phyloP scores from a whole-genome alignment of 2,113 vertebrate genomes.

The Corythoichthys haematopterus region DNA sequence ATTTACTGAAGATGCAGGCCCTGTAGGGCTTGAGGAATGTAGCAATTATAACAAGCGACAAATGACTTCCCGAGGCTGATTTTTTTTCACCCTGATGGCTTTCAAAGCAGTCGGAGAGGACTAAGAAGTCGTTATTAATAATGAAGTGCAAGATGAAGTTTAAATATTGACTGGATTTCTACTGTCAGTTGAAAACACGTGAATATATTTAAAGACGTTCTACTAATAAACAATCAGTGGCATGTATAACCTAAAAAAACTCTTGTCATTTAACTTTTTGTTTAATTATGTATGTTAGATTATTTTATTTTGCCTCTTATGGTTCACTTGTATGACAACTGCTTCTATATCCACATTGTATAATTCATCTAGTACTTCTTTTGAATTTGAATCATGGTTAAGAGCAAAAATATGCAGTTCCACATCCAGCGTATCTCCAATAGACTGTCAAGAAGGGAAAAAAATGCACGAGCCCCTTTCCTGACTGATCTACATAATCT shows the following conservation, averaged over 20 bases:
- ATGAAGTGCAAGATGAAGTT: neutral
- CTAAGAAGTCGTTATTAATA: neutral
- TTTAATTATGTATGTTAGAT: neutral
- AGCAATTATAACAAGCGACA: constrained; percentile 7
- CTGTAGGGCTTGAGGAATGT: constrained; percentile 23
- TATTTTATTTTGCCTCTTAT: neutral
- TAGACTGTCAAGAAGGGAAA: too few relatives aligned
- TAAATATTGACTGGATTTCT: neutral
- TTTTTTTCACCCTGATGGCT: neutral
- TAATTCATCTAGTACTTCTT: neutral
- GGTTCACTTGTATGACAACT: neutral
- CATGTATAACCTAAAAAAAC: neutral
- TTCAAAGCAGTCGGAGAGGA: neutral
- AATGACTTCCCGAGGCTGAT: constrained; percentile 6
- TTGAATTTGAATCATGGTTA: neutral
- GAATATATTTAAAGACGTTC: neutral
- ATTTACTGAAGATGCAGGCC: constrained; percentile 17
- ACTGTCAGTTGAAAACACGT: neutral
- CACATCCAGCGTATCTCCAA: neutral
- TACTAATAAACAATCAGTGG: neutral
- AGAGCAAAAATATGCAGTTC: neutral
- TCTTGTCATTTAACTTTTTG: neutral
- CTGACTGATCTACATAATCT: constrained; percentile 6
- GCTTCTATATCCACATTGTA: neutral
- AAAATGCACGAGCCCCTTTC: neutral